phyloP scores from a whole-genome alignment of 2,113 vertebrate genomes.

The Orycteropus afer region DNA sequence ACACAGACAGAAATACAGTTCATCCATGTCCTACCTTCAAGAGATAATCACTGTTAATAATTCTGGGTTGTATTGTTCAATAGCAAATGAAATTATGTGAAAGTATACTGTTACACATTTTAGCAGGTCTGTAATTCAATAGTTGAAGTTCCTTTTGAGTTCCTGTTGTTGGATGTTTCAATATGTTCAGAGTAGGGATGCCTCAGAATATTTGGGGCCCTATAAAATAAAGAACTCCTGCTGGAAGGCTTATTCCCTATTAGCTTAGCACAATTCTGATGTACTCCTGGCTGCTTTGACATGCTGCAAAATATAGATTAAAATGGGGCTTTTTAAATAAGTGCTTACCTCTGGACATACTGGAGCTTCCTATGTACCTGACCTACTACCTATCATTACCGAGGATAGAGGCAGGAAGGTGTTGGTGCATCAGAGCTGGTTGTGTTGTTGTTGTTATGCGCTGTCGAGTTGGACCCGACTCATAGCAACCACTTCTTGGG shows the following conservation, averaged over 20 bases:
- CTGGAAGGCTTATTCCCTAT: neutral
- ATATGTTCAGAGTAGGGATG: neutral
- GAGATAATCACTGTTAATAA: neutral
- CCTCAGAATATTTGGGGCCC: neutral
- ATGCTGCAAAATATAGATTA: neutral
- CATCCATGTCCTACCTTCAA: neutral
- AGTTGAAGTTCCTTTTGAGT: neutral
- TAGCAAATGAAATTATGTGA: neutral
- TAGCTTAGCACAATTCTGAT: neutral
- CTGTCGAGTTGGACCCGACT: no score
- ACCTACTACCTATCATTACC: neutral
- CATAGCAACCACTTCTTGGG: no score
- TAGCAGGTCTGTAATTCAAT: neutral
- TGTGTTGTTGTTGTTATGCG: no score
- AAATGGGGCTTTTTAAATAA: constrained; percentile 5
- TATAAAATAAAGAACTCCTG: neutral
- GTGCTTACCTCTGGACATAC: neutral
- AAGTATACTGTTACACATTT: neutral
- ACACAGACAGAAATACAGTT: neutral
- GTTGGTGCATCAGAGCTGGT: neutral
- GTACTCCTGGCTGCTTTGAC: neutral
- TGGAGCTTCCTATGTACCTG: neutral
- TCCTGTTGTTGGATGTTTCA: neutral
- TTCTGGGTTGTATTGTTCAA: neutral
- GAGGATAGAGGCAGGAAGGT: neutral